These are phyloP conservation scores for Malachius bipustulatus DNA, from an alignment of 2,888 invertebrate species.

Conservation along the genomic window DNA sequence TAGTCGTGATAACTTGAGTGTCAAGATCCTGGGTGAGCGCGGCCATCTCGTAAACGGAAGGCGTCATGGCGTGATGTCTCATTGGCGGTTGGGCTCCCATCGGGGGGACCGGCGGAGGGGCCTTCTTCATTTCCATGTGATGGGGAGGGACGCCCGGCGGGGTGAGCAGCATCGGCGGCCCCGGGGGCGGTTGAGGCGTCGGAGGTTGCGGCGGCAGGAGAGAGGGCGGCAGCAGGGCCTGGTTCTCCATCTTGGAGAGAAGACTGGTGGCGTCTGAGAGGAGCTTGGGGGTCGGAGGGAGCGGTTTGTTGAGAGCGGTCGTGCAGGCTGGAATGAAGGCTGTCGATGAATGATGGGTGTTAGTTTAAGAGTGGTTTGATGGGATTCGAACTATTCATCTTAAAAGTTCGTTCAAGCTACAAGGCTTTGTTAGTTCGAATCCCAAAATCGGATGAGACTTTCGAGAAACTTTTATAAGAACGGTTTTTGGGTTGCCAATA, in stretches of 20 bases:
- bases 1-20: conserved; percentile 90
- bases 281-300: conserved; percentile 70
- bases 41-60: conserved; percentile 96
- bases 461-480: neutral
- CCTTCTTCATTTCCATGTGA: no score
- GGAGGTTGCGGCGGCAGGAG: conserved; percentile 38
- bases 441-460: neutral
- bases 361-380: neutral
- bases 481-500: no score
- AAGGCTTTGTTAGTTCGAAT: neutral
- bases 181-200: conserved; percentile 35
- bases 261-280: conserved; percentile 56
- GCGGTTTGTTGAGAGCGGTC: conserved; percentile 47
- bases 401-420: neutral
- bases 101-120: conserved; percentile 61
- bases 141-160: conserved; percentile 68
- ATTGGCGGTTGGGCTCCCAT: conserved; percentile 67
- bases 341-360: neutral
- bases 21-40: conserved; percentile 93
- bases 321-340: conserved; percentile 34
- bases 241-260: conserved; percentile 54
- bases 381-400: no score
- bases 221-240: conserved; percentile 45
- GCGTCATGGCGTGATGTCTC: conserved; percentile 56
- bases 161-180: conserved; percentile 56